Conservation (phyloP, 2,797 vertebrate genomes). For the Setipinna tenuifilis region DNA sequence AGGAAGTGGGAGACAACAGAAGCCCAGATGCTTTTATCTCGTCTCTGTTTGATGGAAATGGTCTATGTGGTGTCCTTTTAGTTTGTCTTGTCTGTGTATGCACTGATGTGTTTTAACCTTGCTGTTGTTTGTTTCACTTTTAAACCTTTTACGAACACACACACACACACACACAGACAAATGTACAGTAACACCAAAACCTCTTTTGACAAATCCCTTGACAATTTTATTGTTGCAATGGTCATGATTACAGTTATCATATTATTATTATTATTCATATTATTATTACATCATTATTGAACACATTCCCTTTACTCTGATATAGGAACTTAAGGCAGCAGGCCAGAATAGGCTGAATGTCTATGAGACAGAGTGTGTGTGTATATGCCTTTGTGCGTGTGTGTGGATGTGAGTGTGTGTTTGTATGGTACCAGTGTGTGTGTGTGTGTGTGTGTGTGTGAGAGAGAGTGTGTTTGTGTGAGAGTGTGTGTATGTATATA, state of each 20-base stretch:
- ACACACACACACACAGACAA: not conserved
- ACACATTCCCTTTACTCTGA: conserved; percentile 10
- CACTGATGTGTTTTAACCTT: no score
- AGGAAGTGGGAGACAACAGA: no score
- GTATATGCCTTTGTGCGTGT: not conserved
- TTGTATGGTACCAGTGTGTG: no score
- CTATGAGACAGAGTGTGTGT: not conserved
- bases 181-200: not conserved
- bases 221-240: not conserved
- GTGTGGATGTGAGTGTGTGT: not conserved
- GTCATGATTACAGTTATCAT: not conserved
- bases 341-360: not conserved
- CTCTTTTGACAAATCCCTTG: not conserved
- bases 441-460: no score
- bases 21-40: no score
- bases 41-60: no score
- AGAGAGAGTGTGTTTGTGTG: no score
- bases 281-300: not conserved
- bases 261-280: not conserved
- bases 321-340: conserved; percentile 5
- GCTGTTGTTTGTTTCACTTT: no score
- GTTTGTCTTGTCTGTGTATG: no score
- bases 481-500: no score
- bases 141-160: not conserved
- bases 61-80: no score